phyloP scores from a whole-genome alignment of 2,888 invertebrate species.

The Acrobeloides nanus region DNA sequence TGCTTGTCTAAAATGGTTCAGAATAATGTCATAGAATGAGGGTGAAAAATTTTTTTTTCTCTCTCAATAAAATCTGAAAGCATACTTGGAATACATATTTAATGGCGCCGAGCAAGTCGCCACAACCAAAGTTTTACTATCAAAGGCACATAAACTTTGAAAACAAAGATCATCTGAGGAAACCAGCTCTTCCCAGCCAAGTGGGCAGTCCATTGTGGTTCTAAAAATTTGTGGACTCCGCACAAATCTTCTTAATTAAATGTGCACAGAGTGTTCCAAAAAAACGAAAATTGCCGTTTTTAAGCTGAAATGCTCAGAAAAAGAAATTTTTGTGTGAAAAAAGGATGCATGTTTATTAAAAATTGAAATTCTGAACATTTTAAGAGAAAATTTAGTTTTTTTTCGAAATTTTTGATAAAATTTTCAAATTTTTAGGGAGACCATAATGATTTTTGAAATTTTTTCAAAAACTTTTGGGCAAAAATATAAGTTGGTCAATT shows the following conservation, averaged over 20 bases:
- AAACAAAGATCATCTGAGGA: constrained; percentile 23
- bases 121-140: constrained; percentile 37
- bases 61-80: background rate
- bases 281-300: too few relatives aligned
- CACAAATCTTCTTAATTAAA: background rate
- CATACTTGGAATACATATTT: constrained; percentile 42
- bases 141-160: constrained; percentile 32
- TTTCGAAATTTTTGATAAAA: background rate
- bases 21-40: background rate
- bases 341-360: background rate
- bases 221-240: constrained; percentile 18
- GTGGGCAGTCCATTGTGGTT: constrained; percentile 38
- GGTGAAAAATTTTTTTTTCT: constrained; percentile 5
- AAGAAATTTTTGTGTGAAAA: background rate
- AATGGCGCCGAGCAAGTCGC: constrained; percentile 31
- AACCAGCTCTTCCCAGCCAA: constrained; percentile 44
- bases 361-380: background rate
- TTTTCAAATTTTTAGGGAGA: too few relatives aligned
- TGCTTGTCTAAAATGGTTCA: constrained; percentile 27
- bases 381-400: background rate
- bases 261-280: too few relatives aligned
- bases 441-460: too few relatives aligned
- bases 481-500: too few relatives aligned
- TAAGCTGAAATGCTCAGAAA: background rate
- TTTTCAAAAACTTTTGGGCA: too few relatives aligned